A percentile compares a stretch with the other conserved stretches of the same genome.
Conservation (phyloP, 2,888 invertebrate genomes). For the Nemurella pictetii region DNA sequence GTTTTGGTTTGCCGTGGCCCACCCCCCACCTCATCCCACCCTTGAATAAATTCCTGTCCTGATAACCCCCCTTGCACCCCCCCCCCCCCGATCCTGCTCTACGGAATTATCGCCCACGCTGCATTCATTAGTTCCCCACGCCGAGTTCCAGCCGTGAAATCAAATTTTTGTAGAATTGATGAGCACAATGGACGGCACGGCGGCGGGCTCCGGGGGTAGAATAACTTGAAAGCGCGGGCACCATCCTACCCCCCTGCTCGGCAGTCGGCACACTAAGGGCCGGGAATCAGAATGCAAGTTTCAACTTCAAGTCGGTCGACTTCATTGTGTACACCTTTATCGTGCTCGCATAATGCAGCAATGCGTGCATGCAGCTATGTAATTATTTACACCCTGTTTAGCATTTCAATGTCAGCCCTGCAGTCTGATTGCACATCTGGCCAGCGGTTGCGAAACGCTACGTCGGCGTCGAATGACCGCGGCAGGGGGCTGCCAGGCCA, state of each 20-base stretch:
- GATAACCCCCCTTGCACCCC: constrained; percentile 19
- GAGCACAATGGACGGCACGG: neutral
- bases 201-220: neutral
- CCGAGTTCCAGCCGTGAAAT: neutral
- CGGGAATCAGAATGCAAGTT: neutral
- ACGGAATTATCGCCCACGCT: neutral
- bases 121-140: neutral
- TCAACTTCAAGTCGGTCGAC: neutral
- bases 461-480: neutral
- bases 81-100: too few relatives aligned
- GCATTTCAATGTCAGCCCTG: neutral
- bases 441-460: neutral
- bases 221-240: neutral
- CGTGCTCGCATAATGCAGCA: neutral
- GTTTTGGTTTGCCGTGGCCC: constrained; percentile 13
- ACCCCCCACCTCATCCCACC: neutral
- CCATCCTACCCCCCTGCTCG: neutral
- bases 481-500: neutral
- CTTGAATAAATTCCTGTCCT: constrained; percentile 18
- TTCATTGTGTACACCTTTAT: neutral
- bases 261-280: too few relatives aligned
- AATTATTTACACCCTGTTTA: neutral
- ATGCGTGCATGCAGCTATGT: neutral
- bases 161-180: neutral
- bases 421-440: too few relatives aligned